Evolutionary conservation across 2,888 invertebrate genomes (phyloP).

Genomic region (Willowsia nigromaculata): DNA sequence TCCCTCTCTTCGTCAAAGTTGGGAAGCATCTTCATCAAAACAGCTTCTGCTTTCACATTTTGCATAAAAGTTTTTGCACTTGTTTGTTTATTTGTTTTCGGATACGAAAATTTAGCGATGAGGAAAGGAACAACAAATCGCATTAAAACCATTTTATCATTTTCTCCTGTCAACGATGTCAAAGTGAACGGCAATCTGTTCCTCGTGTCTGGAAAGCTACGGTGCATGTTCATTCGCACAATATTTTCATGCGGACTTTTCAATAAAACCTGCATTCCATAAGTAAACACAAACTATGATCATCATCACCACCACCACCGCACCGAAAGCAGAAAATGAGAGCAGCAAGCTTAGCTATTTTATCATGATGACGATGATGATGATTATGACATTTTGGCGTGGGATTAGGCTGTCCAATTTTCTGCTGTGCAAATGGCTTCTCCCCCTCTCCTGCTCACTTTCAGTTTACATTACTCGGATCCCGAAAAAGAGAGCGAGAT

Average conservation of each 20-base stretch:
- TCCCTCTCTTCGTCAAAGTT: too few species aligned
- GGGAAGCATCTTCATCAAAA: neutral
- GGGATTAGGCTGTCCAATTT: constrained; percentile 64
- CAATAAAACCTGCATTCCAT: neutral
- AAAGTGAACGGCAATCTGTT: neutral
- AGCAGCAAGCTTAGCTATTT: neutral
- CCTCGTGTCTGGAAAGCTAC: too few species aligned
- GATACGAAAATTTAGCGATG: too few species aligned
- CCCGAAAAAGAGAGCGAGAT: neutral
- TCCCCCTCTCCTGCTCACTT: neutral
- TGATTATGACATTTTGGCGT: constrained; percentile 66
- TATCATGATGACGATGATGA: constrained; percentile 25
- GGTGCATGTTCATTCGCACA: too few species aligned
- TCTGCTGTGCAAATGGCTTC: constrained; percentile 48
- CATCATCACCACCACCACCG: neutral
- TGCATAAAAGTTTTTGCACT: neutral
- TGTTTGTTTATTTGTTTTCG: too few species aligned
- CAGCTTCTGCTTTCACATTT: neutral
- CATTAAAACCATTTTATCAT: too few species aligned
- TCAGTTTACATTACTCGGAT: neutral
- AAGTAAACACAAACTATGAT: neutral
- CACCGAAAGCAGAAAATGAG: neutral
- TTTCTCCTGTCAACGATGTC: neutral
- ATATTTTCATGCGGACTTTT: neutral
- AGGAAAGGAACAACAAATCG: too few species aligned